phyloP scores from a whole-genome alignment of 2,888 invertebrate species.

The Sminthurides aquaticus region DNA sequence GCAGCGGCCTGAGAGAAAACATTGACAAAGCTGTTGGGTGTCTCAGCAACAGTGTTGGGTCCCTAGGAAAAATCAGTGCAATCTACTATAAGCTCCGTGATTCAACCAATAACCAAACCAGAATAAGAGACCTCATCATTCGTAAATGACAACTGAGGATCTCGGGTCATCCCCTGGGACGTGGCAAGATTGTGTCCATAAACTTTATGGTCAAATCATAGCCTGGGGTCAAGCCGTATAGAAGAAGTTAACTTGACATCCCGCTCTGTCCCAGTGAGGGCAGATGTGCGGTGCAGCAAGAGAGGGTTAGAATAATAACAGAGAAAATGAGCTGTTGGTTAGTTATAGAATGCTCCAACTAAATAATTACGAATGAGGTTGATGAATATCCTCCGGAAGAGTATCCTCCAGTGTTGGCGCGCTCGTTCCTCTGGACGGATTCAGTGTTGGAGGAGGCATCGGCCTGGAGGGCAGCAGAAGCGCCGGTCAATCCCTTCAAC shows the following conservation, averaged over 20 bases:
- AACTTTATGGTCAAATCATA: no score
- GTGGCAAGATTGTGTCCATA: no score
- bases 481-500: constrained; percentile 43
- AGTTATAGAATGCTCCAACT: no score
- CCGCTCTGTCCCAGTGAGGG: no score
- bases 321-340: no score
- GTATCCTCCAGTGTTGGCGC: constrained; percentile 39
- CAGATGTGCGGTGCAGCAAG: no score
- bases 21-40: constrained; percentile 44
- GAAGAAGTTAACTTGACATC: no score
- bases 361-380: constrained; percentile 33
- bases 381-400: constrained; percentile 36
- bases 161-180: no score
- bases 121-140: neutral
- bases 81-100: constrained; percentile 22
- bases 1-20: constrained; percentile 44
- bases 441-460: constrained; percentile 43
- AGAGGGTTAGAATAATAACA: no score
- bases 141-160: no score
- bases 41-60: constrained; percentile 42
- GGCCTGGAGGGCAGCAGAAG: constrained; percentile 40
- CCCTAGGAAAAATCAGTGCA: constrained; percentile 33
- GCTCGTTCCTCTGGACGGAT: constrained; percentile 42
- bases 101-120: neutral
- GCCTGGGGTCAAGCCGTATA: no score